These are phyloP conservation scores for Phaethornis superciliosus DNA, from an alignment of 2,113 vertebrate species.

Conservation along the genomic window DNA sequence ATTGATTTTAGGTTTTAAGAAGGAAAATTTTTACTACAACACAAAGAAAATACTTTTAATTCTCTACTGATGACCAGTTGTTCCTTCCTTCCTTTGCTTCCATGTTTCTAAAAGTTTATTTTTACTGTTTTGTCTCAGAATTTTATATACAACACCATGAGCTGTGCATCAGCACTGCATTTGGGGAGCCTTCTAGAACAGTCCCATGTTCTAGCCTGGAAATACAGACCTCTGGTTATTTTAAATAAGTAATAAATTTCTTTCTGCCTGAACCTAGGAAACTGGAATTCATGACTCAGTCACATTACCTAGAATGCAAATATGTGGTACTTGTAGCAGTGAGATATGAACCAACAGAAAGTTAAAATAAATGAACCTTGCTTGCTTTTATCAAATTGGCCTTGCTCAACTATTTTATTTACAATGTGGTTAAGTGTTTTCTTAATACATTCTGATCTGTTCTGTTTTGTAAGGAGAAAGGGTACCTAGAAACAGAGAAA, in stretches of 20 bases:
- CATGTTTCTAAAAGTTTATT: neutral
- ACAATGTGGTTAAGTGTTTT: slow-evolving; percentile 28
- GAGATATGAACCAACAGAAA: slow-evolving; percentile 2
- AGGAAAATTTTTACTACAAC: neutral
- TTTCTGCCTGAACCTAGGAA: neutral
- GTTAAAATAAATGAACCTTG: slow-evolving; percentile 41
- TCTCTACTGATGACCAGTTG: neutral
- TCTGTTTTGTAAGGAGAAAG: neutral
- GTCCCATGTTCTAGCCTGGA: neutral
- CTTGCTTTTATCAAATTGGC: slow-evolving; percentile 49
- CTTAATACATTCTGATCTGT: slow-evolving; percentile 51
- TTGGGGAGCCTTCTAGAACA: neutral
- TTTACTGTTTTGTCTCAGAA: neutral
- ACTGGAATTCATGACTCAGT: neutral
- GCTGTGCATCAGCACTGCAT: accelerated
- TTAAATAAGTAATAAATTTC: neutral
- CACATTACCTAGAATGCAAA: slow-evolving; percentile 23
- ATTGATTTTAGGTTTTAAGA: neutral
- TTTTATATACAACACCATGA: neutral
- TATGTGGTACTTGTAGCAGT: neutral
- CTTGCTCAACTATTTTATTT: slow-evolving; percentile 46
- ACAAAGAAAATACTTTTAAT: neutral
- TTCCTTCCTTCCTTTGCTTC: neutral
- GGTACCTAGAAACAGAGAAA: slow-evolving; percentile 51
- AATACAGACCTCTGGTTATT: neutral